Percentiles rank a stretch among this genome's conserved stretches.
Conservation (phyloP, 2,888 invertebrate species). For the Campaea margaritaria region DNA sequence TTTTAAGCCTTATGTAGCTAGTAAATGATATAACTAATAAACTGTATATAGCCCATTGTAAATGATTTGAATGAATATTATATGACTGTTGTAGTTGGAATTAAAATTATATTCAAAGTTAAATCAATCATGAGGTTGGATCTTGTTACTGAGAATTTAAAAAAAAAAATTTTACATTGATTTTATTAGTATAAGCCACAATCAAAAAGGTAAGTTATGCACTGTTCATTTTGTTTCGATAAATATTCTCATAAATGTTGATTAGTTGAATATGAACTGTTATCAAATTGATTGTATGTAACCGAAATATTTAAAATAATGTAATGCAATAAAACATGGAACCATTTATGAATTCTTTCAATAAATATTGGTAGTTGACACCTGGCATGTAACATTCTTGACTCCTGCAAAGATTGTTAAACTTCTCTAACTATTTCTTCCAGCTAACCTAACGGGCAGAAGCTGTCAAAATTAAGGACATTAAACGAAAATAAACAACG, state of each 20-base stretch:
- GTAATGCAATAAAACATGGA: constrained; percentile 57
- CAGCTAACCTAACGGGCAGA: too few relatives aligned
- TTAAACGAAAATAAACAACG: constrained; percentile 42
- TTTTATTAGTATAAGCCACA: too few relatives aligned
- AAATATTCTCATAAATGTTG: constrained; percentile 51
- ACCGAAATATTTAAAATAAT: constrained; percentile 41
- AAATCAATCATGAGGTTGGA: not conserved
- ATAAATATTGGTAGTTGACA: too few relatives aligned
- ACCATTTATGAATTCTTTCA: constrained; percentile 6
- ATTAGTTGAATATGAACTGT: too few relatives aligned
- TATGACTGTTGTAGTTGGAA: constrained; percentile 37
- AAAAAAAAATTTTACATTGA: too few relatives aligned
- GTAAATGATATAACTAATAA: constrained; percentile 5
- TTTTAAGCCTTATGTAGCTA: constrained; percentile 16
- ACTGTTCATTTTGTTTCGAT: constrained; percentile 41
- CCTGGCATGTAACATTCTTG: too few relatives aligned
- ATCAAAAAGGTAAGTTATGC: too few relatives aligned
- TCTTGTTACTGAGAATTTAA: too few relatives aligned
- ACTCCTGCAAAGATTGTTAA: too few relatives aligned
- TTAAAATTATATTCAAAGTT: constrained; percentile 33
- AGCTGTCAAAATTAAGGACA: not conserved
- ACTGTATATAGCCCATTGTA: constrained; percentile 9
- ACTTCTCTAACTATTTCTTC: too few relatives aligned
- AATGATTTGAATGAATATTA: constrained; percentile 3
- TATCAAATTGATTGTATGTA: constrained; percentile 9